Evolutionary conservation across 2,888 invertebrate species (phyloP), one percentile per base, ranked within the genome.

Genomic region (Cenopis cana): DNA sequence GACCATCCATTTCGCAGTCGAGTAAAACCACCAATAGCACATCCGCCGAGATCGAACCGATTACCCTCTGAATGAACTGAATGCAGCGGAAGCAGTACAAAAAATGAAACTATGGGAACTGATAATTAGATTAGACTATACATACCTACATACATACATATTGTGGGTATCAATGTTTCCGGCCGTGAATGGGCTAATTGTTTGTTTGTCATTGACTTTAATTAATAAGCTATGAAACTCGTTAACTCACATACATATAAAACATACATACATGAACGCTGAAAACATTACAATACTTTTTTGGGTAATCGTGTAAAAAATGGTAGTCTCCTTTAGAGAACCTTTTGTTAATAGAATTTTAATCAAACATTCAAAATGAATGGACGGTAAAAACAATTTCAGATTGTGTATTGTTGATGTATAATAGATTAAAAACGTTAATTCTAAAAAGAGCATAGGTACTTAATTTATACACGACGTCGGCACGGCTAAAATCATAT

Each of bases 101-200:
- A 82, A 80, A 77, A 81, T 78, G 75, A 78, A 78, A 81, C 86
- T 88, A 90, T 93, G 91, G 89, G 92, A 93, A 91, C 88, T 89
- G 90, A 90, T 91, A 91, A 92, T 92, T 92, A 91, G 90, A 91
- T 91, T 90, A 91, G 77, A 82, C 79, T 81, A 75, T 74, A 79
- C 74, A 76, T 69, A 69, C 72, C 70, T 73, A 75, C 76, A 75
- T 78, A 77, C 77, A 50, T 59, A 69, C 66, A 68, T 60, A 52
- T 50, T 64, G 52, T 62, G 50, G 52, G 50, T 65, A 36, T 24
- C 64, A 60, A 74, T 73, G 74, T 71, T 67, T 74, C 73, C 75
- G 60, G 67, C 66, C 18, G 38, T 69, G 65, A 66, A 55, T 64
- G 64, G 64, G 36, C 11, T 64, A 38, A 66, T 60, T 66, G 65